Percentiles rank a stretch among this genome's conserved stretches.
Evolutionary conservation across 2,113 vertebrate species (phyloP).

Genomic region (Dryoscopus gambensis): DNA sequence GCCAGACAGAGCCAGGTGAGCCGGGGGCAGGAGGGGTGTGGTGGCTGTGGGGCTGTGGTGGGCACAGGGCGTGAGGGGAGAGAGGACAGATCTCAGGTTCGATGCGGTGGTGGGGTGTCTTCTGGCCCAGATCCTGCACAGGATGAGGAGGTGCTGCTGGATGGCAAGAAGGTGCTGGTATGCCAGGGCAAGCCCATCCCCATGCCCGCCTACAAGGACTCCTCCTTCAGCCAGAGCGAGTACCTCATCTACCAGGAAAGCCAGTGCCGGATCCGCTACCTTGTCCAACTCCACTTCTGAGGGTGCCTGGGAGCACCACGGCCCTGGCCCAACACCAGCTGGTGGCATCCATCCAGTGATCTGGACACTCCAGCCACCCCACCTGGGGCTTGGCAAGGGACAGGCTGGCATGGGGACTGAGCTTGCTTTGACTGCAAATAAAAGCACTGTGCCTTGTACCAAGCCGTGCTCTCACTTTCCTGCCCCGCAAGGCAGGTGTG

Average conservation of each 20-base stretch:
- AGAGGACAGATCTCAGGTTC: not conserved
- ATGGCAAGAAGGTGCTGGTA: slow-evolving; percentile 80
- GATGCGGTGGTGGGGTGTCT: fast-evolving
- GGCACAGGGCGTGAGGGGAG: fast-evolving
- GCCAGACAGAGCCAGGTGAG: slow-evolving; percentile 83
- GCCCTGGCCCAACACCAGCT: not conserved
- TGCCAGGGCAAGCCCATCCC: slow-evolving; percentile 78
- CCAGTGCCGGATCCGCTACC: slow-evolving; percentile 85
- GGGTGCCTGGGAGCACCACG: fast-evolving
- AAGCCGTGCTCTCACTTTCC: fast-evolving
- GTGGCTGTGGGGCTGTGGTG: not conserved
- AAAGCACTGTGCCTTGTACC: fast-evolving
- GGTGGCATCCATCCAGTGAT: not conserved
- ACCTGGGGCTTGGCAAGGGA: not conserved
- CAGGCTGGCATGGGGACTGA: not conserved
- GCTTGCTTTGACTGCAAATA: not conserved
- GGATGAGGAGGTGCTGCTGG: slow-evolving; percentile 76
- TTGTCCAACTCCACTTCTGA: slow-evolving; percentile 81
- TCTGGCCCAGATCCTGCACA: slow-evolving; percentile 75
- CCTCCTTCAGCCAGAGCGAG: slow-evolving; percentile 83
- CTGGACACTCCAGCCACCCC: fast-evolving
- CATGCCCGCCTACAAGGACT: slow-evolving; percentile 67
- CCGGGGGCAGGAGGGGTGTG: not conserved
- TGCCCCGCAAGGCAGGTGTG: fast-evolving
- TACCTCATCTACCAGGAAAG: slow-evolving; percentile 90